These are phyloP conservation scores for Gortyna flavago DNA, from an alignment of 2,888 invertebrate genomes.

Conservation along the genomic window DNA sequence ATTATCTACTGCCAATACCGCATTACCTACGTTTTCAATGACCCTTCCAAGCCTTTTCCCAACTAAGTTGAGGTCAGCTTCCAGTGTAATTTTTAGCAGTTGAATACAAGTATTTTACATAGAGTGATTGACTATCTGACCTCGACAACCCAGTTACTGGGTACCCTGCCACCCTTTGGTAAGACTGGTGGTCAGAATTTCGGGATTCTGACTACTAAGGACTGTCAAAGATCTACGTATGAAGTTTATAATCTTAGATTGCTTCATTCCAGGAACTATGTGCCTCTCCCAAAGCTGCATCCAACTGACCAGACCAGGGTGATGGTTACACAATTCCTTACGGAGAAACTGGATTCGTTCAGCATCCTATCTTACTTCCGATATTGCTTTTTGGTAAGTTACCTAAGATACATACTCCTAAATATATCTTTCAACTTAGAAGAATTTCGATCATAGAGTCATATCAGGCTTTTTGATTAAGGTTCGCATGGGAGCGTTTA, in stretches of 20 bases:
- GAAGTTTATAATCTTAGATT: neutral
- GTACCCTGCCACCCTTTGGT: neutral
- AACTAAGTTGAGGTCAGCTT: neutral
- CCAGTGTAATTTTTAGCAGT: neutral
- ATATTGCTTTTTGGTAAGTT: constrained; percentile 81
- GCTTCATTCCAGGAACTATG: constrained; percentile 75
- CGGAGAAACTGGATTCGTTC: constrained; percentile 80
- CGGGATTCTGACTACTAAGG: neutral
- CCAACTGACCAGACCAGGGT: constrained; percentile 82
- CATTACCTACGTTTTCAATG: neutral
- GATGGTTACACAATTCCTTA: constrained; percentile 81
- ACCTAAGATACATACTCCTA: neutral
- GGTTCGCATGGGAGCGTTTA: no score
- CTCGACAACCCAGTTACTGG: neutral
- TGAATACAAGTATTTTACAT: neutral
- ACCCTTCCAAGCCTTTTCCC: neutral
- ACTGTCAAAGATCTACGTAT: neutral
- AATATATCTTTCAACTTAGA: neutral
- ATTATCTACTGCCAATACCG: neutral
- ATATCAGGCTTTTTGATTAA: no score
- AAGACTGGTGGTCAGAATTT: neutral
- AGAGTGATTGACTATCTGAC: neutral
- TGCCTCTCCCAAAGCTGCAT: constrained; percentile 84
- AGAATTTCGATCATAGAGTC: neutral
- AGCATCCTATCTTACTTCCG: constrained; percentile 81